Conservation (phyloP, 2,113 vertebrate genomes). For the Toxostoma redivivum region DNA sequence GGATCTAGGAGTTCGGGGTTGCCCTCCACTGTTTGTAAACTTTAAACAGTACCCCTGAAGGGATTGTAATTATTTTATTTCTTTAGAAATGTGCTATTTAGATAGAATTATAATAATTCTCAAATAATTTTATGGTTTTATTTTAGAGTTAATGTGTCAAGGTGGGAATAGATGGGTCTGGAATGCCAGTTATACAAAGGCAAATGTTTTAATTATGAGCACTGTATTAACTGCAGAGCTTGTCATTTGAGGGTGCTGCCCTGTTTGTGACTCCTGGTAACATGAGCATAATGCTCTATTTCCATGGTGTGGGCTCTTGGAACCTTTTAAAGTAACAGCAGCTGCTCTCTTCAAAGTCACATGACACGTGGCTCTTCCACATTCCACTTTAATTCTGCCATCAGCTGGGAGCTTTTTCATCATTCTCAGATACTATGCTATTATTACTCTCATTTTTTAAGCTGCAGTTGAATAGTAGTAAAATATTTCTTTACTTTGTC, state of each 20-base stretch:
- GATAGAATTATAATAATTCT: neutral
- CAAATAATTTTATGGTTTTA: neutral
- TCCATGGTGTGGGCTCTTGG: neutral
- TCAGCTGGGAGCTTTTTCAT: neutral
- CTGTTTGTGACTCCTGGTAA: neutral
- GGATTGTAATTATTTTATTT: neutral
- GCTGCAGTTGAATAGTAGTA: neutral
- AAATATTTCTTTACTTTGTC: neutral
- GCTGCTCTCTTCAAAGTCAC: constrained; percentile 6
- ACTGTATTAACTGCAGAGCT: neutral
- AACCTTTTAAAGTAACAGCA: constrained; percentile 18
- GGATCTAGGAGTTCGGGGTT: neutral
- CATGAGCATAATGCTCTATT: neutral
- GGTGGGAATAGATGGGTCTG: neutral
- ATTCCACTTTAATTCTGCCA: neutral
- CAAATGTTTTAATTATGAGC: neutral
- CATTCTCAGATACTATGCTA: neutral
- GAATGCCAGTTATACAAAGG: neutral
- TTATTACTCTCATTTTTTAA: neutral
- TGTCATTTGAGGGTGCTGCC: neutral
- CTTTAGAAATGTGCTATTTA: neutral
- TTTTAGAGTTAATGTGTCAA: neutral
- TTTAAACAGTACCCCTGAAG: neutral
- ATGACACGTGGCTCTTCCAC: neutral
- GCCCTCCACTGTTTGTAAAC: neutral